Base-by-base conservation (phyloP, 2,888 invertebrate species). In the Tenthredo distinguenda region DNA sequence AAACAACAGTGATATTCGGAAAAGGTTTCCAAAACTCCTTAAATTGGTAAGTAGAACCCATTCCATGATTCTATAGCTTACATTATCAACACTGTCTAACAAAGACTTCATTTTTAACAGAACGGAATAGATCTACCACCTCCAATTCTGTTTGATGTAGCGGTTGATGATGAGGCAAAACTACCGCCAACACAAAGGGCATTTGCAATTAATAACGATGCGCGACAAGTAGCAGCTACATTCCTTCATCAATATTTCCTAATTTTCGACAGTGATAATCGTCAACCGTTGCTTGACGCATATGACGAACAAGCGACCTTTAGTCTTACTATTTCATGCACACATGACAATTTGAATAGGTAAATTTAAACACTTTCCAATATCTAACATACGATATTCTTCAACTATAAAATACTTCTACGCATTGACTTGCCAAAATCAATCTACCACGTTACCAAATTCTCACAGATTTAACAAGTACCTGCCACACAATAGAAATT, bases 201-300 rank as follows among this genome's bases (percentile, higher is more conserved):
- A 1, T 98, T 96, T 90, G 93, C 94, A 7, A 87, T 84, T 10
- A 85, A 84, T 62, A 72, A 88, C 0, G 95, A 96, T 0, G 96
- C 96, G 0, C 96, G 96, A 89, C 94, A 94, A 86, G 94, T 97
- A 15, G 96, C 97, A 9, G 95, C 96, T 1, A 96, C 96, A 88
- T 98, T 98, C 93, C 94, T 98, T 74, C 97, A 98, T 84, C 97
- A 98, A 92, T 98, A 97, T 94, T 97, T 96, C 90, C 95, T 95
- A 0, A 95, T 98, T 83, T 98, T 96, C 92, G 98, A 98, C 93
- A 96, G 96, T 6, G 96, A 96, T 2, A 96, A 96, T 86, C 94
- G 98, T 0, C 96, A 97, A 88, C 95, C 96, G 0, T 92, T 98
- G 85, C 91, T 97, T 1, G 96, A 97, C 89, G 98, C 98, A 0